A percentile compares a stretch with the other conserved stretches of the same genome.
phyloP scores from a whole-genome alignment of 2,113 vertebrate genomes.

The Lepus americanus region DNA sequence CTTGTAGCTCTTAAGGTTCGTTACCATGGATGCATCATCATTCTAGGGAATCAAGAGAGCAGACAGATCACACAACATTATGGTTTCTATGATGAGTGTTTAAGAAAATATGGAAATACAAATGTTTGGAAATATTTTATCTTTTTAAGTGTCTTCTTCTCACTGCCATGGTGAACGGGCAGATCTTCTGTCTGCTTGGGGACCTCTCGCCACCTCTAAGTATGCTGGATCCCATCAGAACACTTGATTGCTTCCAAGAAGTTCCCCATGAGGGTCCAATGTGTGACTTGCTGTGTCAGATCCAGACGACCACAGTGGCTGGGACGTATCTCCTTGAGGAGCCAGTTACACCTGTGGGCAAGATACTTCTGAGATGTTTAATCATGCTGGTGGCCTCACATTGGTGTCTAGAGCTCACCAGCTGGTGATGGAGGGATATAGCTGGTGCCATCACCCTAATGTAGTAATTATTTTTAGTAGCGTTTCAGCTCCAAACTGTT shows the following conservation, averaged over 20 bases:
- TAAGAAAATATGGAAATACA: slow-evolving; percentile 98
- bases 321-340: slow-evolving; percentile 98
- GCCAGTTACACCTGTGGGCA: slow-evolving; percentile 99
- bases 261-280: slow-evolving; percentile 99
- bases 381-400: slow-evolving; percentile 99
- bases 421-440: slow-evolving; percentile 99
- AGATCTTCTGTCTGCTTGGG: slow-evolving; percentile 99
- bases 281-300: slow-evolving; percentile 99
- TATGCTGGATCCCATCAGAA: slow-evolving; percentile 99
- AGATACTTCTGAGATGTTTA: slow-evolving; percentile 99
- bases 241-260: slow-evolving; percentile 98
- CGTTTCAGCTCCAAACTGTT: slow-evolving; percentile 94
- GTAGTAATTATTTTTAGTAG: slow-evolving; percentile 99
- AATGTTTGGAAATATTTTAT: slow-evolving; percentile 99
- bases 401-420: slow-evolving; percentile 99
- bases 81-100: slow-evolving; percentile 99
- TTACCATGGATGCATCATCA: slow-evolving; percentile 98
- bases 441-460: slow-evolving; percentile 99
- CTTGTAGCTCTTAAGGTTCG: slow-evolving; percentile 98
- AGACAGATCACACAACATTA: slow-evolving; percentile 99
- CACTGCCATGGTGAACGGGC: slow-evolving; percentile 98
- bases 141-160: slow-evolving; percentile 99
- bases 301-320: slow-evolving; percentile 98
- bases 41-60: slow-evolving; percentile 98
- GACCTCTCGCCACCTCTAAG: slow-evolving; percentile 99